Base-by-base conservation (phyloP, 2,797 vertebrate species). In the Lophius americanus region DNA sequence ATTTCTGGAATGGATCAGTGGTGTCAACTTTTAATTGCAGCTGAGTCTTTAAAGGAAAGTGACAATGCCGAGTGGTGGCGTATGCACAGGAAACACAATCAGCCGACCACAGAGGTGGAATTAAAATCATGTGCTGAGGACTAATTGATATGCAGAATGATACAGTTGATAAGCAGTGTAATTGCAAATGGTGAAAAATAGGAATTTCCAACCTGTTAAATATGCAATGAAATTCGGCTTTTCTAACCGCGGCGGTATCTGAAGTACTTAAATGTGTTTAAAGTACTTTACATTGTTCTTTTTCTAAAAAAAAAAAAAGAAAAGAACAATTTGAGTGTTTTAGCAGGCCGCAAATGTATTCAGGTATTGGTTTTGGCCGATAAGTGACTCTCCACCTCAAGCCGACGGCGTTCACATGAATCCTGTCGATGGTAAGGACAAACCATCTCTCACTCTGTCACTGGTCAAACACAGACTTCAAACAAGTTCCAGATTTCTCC, bases 61-160 rank as follows among this genome's bases (percentile, higher is more conserved):
- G 0, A 51, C 35, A 13, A 59, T 50, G 84, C 75, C 78, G 51
- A 78, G 78, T 94, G 93, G 94, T 81, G 93, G 63, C 48, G 5
- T 91, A 83, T 94, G 93, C 0, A 92, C 54, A 23, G 49, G 63
- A 79, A 81, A 78, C 7, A 72, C 66, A 75, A 76, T 78, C 43
- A 69, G 37, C 57, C 62, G 64, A 43, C 63, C 48, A 41, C 11
- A 37, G 49, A 84, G 74, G 33, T 6, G 44, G 51, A 70, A 76
- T 60, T 46, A 77, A 85, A 83, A 70, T 35, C 64, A 83, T 77
- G 80, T 39, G 53, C 53, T 49, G 44, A 60, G 58, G 13, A 35
- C 60, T 72, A 76, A 85, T 86, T 90, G 64, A 82, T 76, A 81
- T 87, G 62, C 82, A 81, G 51, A 76, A 60, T n/a, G 32, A 71